Base-by-base conservation (phyloP, 1,140 invertebrate genomes). In the Pantala flavescens region DNA sequence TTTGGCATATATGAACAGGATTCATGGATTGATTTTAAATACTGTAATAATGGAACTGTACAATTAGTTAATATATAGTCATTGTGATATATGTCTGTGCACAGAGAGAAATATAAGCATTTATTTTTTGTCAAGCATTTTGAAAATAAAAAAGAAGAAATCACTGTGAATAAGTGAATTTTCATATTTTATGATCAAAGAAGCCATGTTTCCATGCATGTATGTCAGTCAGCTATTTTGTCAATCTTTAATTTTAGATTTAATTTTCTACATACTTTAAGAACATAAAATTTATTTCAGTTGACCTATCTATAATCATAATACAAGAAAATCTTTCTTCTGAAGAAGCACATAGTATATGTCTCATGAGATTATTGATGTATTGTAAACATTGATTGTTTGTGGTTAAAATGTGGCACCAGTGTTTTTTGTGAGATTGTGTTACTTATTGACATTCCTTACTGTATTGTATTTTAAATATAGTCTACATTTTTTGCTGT, bases 81-180 rank as follows among this genome's bases (percentile, higher is more conserved):
- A 63, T 63, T 63, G 49, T 63, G 49, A 63, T 63, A 63, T 63
- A 63, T 21, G 14, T 16, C 14, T 19, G 49, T 63, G 49, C 49
- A 63, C 49, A 63, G 49, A 63, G 49, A 14, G 12, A 63, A 63
- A 63, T 63, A 63, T 63, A 21, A 63, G 49, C 49, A 63, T 63
- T 63, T 63, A 63, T 63, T 63, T 63, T 63, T 63, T 63, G 49
- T 63, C 49, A 63, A 63, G 49, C 49, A 63, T 63, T 63, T 63
- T 63, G 49, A 63, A 63, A 63, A 63, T 16, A 63, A 63, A 63
- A 63, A 19, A 14, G n/a, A 63, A 63, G 12, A 63, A 63, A 16
- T 19, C 12, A 12, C 49, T 19, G 12, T 63, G n/a, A 14, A 19
- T 16, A 14, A 63, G 49, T 63, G 14, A 63, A 63, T 19, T 63